Evolutionary conservation across 2,113 vertebrate genomes (phyloP), one percentile per base, ranked within the genome.

Genomic region (Hippocampus mohnikei): DNA sequence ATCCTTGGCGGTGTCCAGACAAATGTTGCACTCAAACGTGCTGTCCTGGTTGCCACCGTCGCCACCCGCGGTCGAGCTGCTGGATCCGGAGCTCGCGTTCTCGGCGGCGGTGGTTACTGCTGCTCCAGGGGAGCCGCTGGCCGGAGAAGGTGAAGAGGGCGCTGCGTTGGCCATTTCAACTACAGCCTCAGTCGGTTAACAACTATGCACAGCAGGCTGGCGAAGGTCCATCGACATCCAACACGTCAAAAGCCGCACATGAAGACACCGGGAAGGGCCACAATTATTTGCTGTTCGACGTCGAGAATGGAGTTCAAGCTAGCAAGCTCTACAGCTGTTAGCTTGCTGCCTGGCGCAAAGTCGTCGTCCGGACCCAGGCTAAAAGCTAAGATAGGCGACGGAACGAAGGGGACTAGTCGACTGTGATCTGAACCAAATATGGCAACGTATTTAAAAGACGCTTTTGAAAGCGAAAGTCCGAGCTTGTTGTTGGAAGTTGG

Each of bases 11-110:
- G 97, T 98, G 88, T 99, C 97, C 91, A 99, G 86, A 68, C 97
- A 99, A 83, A 99, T 98, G 77, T 99, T 99, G 66, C 97, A 99
- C 82, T 99, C 97, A 0, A 99, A 99, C 0, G 97, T 99, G 79
- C 96, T 97, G 90, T 99, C 97, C 87, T 96, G 96, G 61, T 83
- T 92, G 37, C 91, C 62, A 0, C 76, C 88, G 44, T 98, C 97
- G 5, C 94, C 33, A 37, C 33, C 92, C 20, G 92, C 40, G 0
- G 92, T 85, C 48, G 93, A 93, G 77, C 93, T 91, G 25, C 92
- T 95, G 72, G 94, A 88, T 1, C 95, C 94, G 29, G 81, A 67
- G 41, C 27, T 75, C 7, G 81, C 20, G 84, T 64, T 93, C 59
- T 96, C 95, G 0, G 94, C 85, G 15, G 94, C 27, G 58, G 58